Percentiles rank a stretch among this genome's conserved stretches.
Evolutionary conservation across 2,797 vertebrate genomes (phyloP).

Genomic region (Epinephelus awoara): DNA sequence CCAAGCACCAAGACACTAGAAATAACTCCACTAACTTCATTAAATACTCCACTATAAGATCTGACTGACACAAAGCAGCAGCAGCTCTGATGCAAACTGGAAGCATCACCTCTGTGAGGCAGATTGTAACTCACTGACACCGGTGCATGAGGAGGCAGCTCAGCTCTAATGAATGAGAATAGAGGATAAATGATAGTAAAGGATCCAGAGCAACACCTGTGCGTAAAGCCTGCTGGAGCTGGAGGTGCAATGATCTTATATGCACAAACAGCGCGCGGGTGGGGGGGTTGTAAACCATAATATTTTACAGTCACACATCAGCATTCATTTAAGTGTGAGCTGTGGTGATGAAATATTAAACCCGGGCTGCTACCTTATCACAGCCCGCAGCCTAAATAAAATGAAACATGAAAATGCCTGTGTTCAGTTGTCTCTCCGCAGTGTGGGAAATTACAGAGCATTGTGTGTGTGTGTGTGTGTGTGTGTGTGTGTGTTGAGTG

Average conservation of each 20-base stretch:
- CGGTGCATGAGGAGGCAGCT: not conserved
- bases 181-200: not conserved
- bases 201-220: slow-evolving; percentile 41
- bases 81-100: slow-evolving; percentile 5
- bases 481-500: not conserved
- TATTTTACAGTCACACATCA: slow-evolving; percentile 18
- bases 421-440: slow-evolving; percentile 61
- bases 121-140: slow-evolving; percentile 12
- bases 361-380: slow-evolving; percentile 41
- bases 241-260: not conserved
- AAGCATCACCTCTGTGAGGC: slow-evolving; percentile 6
- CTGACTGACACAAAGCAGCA: slow-evolving; percentile 7
- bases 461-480: not conserved
- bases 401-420: slow-evolving; percentile 48
- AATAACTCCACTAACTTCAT: slow-evolving; percentile 43
- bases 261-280: slow-evolving; percentile 7
- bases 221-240: slow-evolving; percentile 4
- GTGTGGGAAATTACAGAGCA: slow-evolving; percentile 46
- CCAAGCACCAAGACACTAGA: slow-evolving; percentile 19
- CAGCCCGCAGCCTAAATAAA: slow-evolving; percentile 50
- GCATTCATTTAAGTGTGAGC: slow-evolving; percentile 33
- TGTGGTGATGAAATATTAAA: slow-evolving; percentile 29
- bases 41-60: slow-evolving; percentile 19
- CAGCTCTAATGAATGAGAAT: not conserved
- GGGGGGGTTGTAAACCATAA: not conserved